These are phyloP conservation scores for Tetrapedia diversipes DNA, from an alignment of 2,888 invertebrate genomes.

Conservation along the genomic window DNA sequence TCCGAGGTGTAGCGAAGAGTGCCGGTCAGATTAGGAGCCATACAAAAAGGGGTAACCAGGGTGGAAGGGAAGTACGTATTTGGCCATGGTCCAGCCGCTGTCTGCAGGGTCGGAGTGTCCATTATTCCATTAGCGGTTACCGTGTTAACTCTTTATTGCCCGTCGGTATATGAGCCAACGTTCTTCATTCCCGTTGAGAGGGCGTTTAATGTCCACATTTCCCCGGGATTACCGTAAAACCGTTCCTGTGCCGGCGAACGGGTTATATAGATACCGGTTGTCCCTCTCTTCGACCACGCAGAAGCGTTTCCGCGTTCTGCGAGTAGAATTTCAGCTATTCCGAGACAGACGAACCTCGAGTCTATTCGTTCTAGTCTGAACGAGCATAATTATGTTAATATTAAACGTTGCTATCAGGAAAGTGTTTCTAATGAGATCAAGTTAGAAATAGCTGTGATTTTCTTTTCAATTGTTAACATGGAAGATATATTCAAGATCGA, in stretches of 20 bases:
- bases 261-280: slow-evolving; percentile 20
- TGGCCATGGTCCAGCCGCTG: slow-evolving; percentile 75
- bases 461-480: too few relatives aligned
- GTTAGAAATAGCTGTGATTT: too few relatives aligned
- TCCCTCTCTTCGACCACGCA: slow-evolving; percentile 10
- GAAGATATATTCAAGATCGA: too few relatives aligned
- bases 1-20: neutral
- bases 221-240: slow-evolving; percentile 65
- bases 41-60: neutral
- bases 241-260: slow-evolving; percentile 37
- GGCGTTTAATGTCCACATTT: slow-evolving; percentile 66
- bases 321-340: neutral
- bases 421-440: too few relatives aligned
- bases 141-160: slow-evolving; percentile 79
- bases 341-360: neutral
- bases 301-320: slow-evolving; percentile 9
- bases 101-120: slow-evolving; percentile 73
- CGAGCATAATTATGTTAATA: neutral
- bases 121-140: slow-evolving; percentile 80
- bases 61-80: slow-evolving; percentile 70
- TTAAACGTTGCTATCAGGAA: too few relatives aligned
- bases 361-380: neutral
- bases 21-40: slow-evolving; percentile 8
- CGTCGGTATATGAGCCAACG: slow-evolving; percentile 70
- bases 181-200: slow-evolving; percentile 71